Base-by-base conservation (phyloP, 2,113 vertebrate genomes). In the Emydocephalus ijimae region DNA sequence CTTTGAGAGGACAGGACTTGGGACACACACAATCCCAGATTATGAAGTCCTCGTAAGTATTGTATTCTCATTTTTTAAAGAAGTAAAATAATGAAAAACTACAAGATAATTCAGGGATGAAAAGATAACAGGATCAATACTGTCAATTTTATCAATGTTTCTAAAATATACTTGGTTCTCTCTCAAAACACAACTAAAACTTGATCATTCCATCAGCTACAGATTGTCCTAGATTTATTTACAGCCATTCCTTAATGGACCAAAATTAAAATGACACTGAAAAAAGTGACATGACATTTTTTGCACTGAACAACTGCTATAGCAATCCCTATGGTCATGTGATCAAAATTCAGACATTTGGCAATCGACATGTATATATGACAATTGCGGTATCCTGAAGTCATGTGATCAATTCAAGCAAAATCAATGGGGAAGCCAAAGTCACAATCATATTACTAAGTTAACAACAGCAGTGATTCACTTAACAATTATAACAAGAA, bases 21-120 rank as follows among this genome's bases (percentile, higher is more conserved):
- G 99, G 96, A 99, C 99, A 88, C 99, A 99, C 94, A 99, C 99
- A 5, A 98, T 99, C 96, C 99, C 99, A 94, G 99, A 99, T 97
- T 99, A 99, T 85, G 99, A 99, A 98, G 99, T 99, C 94, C 98
- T 99, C 92, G 99, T 99, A 97, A 98, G 98, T 97, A 94, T n/a
- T 90, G 61, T 92, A 91, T 64, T 10, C 7, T 0, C 18, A 0
- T 90, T 85, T 95, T 57, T 94, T 90, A 57, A 95, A 94, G 15
- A 50, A 91, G 12, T 21, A 89, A 5, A 89, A 91, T 81, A 85
- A 85, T 5, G 29, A 56, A 94, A 91, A 48, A 54, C 14, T 24
- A 20, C 81, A 5, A 2, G 45, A 52, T 20, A 34, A n/a, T 91
- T 87, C 45, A 91, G 10, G 45, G 86, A 87, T 87, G 2, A 55